Percentiles rank a stretch among this genome's conserved stretches.
phyloP scores from a whole-genome alignment of 2,888 invertebrate genomes.

The Cancer borealis region DNA sequence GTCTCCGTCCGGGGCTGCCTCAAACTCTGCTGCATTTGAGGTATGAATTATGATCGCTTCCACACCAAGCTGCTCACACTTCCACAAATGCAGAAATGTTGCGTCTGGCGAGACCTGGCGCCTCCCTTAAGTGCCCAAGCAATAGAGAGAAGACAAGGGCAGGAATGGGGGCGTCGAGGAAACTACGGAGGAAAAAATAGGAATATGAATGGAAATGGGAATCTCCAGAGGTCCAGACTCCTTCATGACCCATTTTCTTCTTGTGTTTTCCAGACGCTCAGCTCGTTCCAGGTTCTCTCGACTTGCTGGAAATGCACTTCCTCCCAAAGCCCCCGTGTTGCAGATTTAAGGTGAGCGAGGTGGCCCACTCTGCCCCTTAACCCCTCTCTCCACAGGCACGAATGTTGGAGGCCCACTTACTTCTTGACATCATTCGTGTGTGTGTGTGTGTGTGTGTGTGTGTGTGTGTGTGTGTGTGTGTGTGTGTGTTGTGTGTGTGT shows the following conservation, averaged over 20 bases:
- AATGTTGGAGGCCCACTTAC: neutral
- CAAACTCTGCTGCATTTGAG: neutral
- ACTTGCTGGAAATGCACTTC: conserved; percentile 11
- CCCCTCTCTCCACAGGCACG: neutral
- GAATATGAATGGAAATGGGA: conserved; percentile 20
- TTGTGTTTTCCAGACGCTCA: conserved; percentile 10
- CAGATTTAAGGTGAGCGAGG: conserved; percentile 10
- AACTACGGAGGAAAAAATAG: neutral
- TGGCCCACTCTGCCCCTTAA: neutral
- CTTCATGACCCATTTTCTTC: conserved; percentile 12
- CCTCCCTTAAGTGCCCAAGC: neutral
- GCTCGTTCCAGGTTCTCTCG: conserved; percentile 10
- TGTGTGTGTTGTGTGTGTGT: conserved; percentile 20
- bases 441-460: conserved; percentile 12
- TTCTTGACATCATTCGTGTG: neutral
- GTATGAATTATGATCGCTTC: neutral
- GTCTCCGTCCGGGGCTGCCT: neutral
- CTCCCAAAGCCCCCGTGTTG: neutral
- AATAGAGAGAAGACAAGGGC: neutral
- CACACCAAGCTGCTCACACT: neutral
- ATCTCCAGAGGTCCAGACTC: neutral
- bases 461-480: conserved; percentile 17
- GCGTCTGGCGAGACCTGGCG: neutral
- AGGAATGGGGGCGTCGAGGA: neutral
- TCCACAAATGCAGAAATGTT: neutral